Conservation (phyloP, 2,888 invertebrate genomes). For the Rhingia rostrata region DNA sequence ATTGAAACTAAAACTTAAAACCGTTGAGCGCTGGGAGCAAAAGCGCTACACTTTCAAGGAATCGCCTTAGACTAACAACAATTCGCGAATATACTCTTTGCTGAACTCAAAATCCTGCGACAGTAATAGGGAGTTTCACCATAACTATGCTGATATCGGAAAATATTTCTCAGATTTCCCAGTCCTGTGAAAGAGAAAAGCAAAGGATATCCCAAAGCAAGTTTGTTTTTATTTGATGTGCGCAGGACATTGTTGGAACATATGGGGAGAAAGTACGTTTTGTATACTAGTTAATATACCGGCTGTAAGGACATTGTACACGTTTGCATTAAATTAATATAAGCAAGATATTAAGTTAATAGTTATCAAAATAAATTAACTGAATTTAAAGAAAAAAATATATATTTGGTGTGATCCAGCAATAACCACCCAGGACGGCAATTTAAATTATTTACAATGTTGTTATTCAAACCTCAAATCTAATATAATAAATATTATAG, state of each 20-base stretch:
- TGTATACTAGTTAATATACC: constrained; percentile 24
- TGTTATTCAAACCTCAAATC: too few relatives aligned
- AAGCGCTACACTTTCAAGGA: constrained; percentile 65
- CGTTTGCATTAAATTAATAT: too few relatives aligned
- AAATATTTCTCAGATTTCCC: constrained; percentile 27
- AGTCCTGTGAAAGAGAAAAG: constrained; percentile 47
- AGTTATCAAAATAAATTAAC: too few relatives aligned
- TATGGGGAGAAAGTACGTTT: constrained; percentile 37
- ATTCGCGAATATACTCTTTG: constrained; percentile 37
- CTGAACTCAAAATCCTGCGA: constrained; percentile 42
- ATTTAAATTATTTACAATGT: too few relatives aligned
- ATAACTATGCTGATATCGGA: constrained; percentile 37
- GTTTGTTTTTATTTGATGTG: constrained; percentile 53
- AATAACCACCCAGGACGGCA: too few relatives aligned
- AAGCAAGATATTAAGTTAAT: too few relatives aligned
- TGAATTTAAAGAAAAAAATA: too few relatives aligned
- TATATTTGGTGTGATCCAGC: too few relatives aligned
- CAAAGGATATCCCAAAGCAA: constrained; percentile 47
- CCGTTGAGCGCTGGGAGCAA: constrained; percentile 60
- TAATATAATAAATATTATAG: too few relatives aligned
- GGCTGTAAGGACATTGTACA: background rate
- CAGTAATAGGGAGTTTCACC: constrained; percentile 52
- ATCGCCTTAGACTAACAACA: constrained; percentile 60
- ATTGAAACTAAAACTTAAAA: constrained; percentile 68
- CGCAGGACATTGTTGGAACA: constrained; percentile 52